Evolutionary conservation across 2,888 invertebrate species (phyloP).

Genomic region (Bombylius discolor): DNA sequence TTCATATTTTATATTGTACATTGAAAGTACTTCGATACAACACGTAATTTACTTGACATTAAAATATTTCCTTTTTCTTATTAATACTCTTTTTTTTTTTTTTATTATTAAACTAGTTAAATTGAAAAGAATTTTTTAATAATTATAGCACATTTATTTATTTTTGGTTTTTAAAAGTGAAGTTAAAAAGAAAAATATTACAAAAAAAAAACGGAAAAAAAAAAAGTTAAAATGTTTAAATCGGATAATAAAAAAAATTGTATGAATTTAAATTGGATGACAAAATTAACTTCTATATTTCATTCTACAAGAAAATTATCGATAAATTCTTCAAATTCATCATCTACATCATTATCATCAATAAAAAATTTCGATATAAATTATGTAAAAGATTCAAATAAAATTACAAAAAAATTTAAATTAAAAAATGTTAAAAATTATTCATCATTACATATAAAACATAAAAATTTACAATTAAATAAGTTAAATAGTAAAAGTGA

Average conservation of each 20-base stretch:
- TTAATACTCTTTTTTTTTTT: too few species aligned
- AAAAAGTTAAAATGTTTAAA: neutral
- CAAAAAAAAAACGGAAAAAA: neutral
- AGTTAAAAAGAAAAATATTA: neutral
- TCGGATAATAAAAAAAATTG: neutral
- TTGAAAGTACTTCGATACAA: too few species aligned
- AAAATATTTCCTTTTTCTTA: too few species aligned
- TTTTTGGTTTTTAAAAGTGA: too few species aligned
- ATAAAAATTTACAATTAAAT: neutral
- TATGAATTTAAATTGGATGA: slow-evolving; percentile 2
- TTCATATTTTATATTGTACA: too few species aligned
- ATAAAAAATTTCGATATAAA: neutral
- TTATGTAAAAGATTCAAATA: neutral
- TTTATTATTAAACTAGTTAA: neutral
- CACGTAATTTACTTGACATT: too few species aligned
- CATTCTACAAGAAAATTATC: slow-evolving; percentile 6
- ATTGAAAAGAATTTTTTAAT: neutral
- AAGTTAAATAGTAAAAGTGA: slow-evolving; percentile 7
- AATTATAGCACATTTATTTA: neutral
- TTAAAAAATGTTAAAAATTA: neutral
- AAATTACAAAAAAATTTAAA: neutral
- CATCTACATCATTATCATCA: neutral
- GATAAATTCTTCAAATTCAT: neutral
- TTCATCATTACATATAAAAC: neutral
- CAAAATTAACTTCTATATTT: slow-evolving; percentile 6